Evolutionary conservation across 2,888 invertebrate species (phyloP), one percentile per base, ranked within the genome.

Genomic region (Campaea margaritaria): DNA sequence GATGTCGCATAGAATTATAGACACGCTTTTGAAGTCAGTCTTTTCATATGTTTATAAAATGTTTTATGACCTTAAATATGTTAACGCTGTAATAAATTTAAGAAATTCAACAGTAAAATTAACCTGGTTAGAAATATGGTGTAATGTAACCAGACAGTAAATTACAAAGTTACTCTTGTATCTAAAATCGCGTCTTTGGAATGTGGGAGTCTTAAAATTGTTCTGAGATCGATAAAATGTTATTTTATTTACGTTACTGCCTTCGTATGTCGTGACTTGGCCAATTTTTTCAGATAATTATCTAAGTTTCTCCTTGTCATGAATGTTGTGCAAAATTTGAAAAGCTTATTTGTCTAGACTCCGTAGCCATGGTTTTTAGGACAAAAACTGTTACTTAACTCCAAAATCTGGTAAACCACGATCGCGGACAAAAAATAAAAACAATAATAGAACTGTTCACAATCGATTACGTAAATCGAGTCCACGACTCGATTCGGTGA

Each of bases 401-500:
- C 39, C 8, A 47, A 72, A 74, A 69, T 65, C 61, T 64, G 66
- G 69, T 76, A 79, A 77, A 75, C 73, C 80, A 80, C 73, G 78
- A 67, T 66, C 65, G 58, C 43, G 63, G 50, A 70, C 67, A 73
- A 79, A 75, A 55, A 79, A 78, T 50, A 75, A 71, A 78, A 80
- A 81, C 76, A 81, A 79, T 75, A 69, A 73, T 68, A 65, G 66
- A 55, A 62, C 66, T 64, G 71, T 64, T 70, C 65, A 75, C 72
- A 76, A 79, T 77, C 69, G 74, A 74, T 86, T 86, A 78, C 83
- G 79, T 80, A 79, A 86, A 79, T 75, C 68, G 75, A 75, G 79
- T 76, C 58, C 83, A 79, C 79, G 80, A 76, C 67, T 65, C 71
- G 65, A 69, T 66, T 66, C 59, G 62, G 68, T 68, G 72, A 73